Base-by-base conservation (phyloP, 2,888 invertebrate species). In the Cataglyphis albicans region DNA sequence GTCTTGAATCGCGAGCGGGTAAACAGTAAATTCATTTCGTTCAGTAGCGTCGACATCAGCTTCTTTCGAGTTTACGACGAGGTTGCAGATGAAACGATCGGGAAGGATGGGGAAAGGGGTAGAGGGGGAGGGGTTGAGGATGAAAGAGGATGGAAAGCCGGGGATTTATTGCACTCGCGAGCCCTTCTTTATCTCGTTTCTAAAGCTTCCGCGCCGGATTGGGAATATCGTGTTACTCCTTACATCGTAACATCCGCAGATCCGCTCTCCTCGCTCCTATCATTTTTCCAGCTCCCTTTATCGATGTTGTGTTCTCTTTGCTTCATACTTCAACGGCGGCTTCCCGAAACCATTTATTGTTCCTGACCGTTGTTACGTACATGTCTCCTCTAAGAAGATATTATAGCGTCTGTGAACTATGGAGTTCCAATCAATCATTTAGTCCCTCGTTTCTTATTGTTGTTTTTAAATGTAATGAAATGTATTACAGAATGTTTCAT, bases 21-120 rank as follows among this genome's bases (percentile, higher is more conserved):
- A 92, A 91, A 92, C 90, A 91, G 89, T 89, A 90, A 91, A 91
- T 91, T 91, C 90, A 91, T 92, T 92, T 91, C 90, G 90, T 91
- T 91, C 90, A 81, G 83, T 81, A 81, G 83, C 83, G 87, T 84
- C 68, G 81, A 87, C 84, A 87, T 84, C 87, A 85, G 87, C 84
- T 83, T 59, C 52, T 35, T 64, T 73, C 70, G 73, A 29, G 74
- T 81, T 78, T 65, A 57, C 70, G 68, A 68, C 44, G 38, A 52
- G 52, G 38, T 29, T 38, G 81, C 48, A 21, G 44, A 48, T 64
- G 73, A 67, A 41, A 83, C 38, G 57, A 52, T 52, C n/a, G 52
- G 52, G 52, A 9, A 6, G n/a, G 21, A 29, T 1, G 1, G n/a
- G n/a, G n/a, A 3, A 7, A n/a, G 5, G 7, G 15, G 3, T 7